Percentiles rank a stretch among this genome's conserved stretches.
Evolutionary conservation across 2,797 vertebrate genomes (phyloP).

Genomic region (Cuniculus paca): DNA sequence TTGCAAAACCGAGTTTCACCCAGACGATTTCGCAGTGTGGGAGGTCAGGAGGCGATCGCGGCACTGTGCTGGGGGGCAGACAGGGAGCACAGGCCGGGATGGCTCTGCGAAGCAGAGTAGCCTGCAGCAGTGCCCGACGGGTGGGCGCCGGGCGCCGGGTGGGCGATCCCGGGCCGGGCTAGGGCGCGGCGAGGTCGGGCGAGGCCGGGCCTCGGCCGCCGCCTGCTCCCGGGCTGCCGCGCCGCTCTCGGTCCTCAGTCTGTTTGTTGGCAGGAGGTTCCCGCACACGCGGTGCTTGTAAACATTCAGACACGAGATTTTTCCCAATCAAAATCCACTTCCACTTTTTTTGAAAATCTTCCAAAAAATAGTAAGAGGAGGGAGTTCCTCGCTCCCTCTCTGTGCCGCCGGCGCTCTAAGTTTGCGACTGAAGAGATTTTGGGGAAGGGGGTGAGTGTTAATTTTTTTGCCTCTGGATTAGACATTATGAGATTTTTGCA

Average conservation of each 20-base stretch:
- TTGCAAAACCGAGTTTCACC: conserved; percentile 68
- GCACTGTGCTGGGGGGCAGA: conserved; percentile 54
- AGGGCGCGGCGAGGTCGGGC: conserved; percentile 65
- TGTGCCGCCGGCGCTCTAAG: conserved; percentile 80
- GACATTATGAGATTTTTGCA: conserved; percentile 61
- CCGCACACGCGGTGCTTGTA: conserved; percentile 95
- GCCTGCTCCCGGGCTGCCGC: conserved; percentile 74
- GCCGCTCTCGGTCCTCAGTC: conserved; percentile 86
- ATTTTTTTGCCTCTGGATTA: conserved; percentile 32
- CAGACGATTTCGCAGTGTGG: conserved; percentile 27
- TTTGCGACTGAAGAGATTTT: conserved; percentile 88
- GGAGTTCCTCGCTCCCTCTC: conserved; percentile 88
- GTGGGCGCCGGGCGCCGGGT: conserved; percentile 65
- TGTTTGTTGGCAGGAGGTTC: conserved; percentile 92
- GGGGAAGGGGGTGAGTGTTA: conserved; percentile 60
- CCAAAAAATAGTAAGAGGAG: conserved; percentile 94
- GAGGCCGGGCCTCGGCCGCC: conserved; percentile 65
- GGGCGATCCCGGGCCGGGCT: conserved; percentile 63
- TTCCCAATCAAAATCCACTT: conserved; percentile 96
- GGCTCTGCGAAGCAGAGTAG: conserved; percentile 25
- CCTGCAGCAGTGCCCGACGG: conserved; percentile 65
- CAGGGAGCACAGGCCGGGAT: not conserved
- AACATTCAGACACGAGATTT: conserved; percentile 97
- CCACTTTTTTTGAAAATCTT: conserved; percentile 96
- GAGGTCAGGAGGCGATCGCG: conserved; percentile 17